Percentiles rank a stretch among this genome's conserved stretches.
phyloP scores from a whole-genome alignment of 2,888 invertebrate species.

The Limulus polyphemus region DNA sequence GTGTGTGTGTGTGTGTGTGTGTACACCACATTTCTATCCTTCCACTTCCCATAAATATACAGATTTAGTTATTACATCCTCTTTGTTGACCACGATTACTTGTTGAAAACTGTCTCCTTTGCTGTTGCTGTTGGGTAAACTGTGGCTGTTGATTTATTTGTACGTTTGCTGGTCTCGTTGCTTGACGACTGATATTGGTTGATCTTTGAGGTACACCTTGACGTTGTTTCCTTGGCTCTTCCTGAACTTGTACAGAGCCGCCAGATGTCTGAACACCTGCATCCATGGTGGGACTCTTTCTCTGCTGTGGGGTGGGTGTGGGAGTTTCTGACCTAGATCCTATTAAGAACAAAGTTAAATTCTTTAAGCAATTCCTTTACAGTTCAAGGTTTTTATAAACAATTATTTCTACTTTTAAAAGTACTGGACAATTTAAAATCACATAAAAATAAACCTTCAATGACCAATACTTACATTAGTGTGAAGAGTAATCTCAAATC shows the following conservation, averaged over 20 bases:
- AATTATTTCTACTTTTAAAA: background rate
- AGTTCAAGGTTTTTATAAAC: background rate
- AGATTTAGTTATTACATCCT: too few species aligned
- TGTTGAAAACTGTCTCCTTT: background rate
- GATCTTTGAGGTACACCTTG: too few species aligned
- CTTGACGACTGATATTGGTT: too few species aligned
- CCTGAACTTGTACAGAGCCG: constrained; percentile 2
- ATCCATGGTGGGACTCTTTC: constrained; percentile 75
- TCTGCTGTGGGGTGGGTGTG: constrained; percentile 31
- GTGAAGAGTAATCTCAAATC: too few species aligned
- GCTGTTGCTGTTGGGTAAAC: background rate
- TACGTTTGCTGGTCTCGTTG: background rate
- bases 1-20: too few species aligned
- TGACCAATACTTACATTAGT: too few species aligned
- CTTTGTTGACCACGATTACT: too few species aligned
- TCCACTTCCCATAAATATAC: too few species aligned
- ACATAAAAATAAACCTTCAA: too few species aligned
- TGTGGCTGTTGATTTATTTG: background rate
- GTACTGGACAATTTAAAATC: too few species aligned
- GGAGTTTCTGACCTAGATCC: constrained; percentile 40
- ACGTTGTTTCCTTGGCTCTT: background rate
- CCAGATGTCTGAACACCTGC: constrained; percentile 57
- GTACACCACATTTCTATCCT: too few species aligned
- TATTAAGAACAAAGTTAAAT: constrained; percentile 7
- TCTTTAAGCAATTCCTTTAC: background rate